Conservation (phyloP, 2,797 vertebrate species). For the Gymnoscopelus braueri region DNA sequence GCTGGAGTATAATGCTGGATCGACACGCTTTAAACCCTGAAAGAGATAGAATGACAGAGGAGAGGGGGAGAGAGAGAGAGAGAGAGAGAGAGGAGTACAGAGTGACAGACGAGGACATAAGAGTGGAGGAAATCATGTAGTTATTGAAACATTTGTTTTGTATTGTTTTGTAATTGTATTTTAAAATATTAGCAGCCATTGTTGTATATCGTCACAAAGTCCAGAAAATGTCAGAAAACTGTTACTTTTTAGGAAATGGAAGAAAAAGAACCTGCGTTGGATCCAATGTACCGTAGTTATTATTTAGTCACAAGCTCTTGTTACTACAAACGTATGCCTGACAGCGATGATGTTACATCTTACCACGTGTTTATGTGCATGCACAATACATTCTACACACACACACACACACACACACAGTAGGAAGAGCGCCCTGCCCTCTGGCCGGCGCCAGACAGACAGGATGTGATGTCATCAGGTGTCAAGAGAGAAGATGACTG, state of each 20-base stretch:
- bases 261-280: too few species aligned
- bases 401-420: not conserved
- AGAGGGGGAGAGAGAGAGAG: not conserved
- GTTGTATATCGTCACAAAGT: too few species aligned
- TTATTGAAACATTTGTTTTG: not conserved
- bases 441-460: conserved; percentile 37
- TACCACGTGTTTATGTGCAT: not conserved
- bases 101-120: not conserved
- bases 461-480: conserved; percentile 46
- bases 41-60: conserved; percentile 30
- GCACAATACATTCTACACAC: not conserved
- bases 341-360: too few species aligned
- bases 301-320: too few species aligned
- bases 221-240: too few species aligned
- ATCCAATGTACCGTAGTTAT: too few species aligned
- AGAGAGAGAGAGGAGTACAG: not conserved
- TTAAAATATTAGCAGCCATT: too few species aligned
- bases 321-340: too few species aligned
- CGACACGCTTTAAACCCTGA: conserved; percentile 92
- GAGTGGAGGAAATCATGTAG: not conserved
- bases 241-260: too few species aligned
- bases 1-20: conserved; percentile 84
- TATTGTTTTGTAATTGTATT: not conserved
- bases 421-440: not conserved
- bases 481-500: conserved; percentile 32